Evolutionary conservation across 2,797 vertebrate species (phyloP), one percentile per base, ranked within the genome.

Genomic region (Gymnoscopelus microlampas): DNA sequence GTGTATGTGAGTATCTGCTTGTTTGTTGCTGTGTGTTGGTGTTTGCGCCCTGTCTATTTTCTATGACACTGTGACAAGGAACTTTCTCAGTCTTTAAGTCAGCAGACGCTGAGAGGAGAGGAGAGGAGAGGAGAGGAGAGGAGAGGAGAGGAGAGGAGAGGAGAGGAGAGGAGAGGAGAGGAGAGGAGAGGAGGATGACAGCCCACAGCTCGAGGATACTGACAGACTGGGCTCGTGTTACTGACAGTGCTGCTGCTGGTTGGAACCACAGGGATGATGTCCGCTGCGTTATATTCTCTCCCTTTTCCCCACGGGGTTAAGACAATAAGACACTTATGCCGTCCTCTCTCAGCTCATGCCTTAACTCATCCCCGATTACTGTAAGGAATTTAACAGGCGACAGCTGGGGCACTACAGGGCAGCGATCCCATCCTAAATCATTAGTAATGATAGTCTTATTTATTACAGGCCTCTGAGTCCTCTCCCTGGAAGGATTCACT

Each of bases 301-400:
- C 70, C 73, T 26, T 57, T 23, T 81, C 47, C 74, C 77, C 47
- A 23, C 77, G 26, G 76, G 81, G 82, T 78, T 86, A 79, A 84
- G 84, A 91, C 90, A 91, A 89, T 90, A 87, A 84, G 83, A 86
- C 77, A 75, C 66, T 89, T 82, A 85, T 85, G 71, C 81, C 80
- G 85, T 87, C 83, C 71, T 73, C 85, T 87, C 85, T 66, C 79
- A 74, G 77, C 75, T 77, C 84, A 68, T 70, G 86, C 74, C 62
- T 68, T 49, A 87, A 78, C 77, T 81, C 82, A 85, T 84, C 85
- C 39, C 82, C 79, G 73, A 88, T 90, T 87, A 88, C 82, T 78
- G 86, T 81, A 84, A 87, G 82, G 89, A 88, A 91, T 91, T 85
- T 91, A 89, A 83, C 81, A 84, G 83, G 84, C 82, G 83, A 88